Base-by-base conservation (phyloP, 2,888 invertebrate genomes). In the Alsophila aescularia region DNA sequence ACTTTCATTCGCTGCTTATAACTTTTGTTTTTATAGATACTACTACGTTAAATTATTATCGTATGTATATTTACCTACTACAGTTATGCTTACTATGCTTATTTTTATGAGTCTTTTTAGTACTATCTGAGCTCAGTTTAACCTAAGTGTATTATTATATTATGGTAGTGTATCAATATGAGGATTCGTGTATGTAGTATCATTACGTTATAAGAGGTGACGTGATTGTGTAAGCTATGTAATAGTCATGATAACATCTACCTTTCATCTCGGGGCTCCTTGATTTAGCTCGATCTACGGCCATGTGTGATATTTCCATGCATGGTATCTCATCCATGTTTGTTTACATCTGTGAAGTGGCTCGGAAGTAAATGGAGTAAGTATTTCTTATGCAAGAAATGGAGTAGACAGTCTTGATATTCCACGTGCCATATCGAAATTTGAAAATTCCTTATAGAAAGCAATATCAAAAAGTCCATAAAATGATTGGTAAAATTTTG, bases 241-340 rank as follows among this genome's bases (percentile, higher is more conserved):
- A 27, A 52, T 39, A 50, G 16, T 60, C 58, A 58, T 53, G 27
- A 36, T 87, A 87, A 88, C 87, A 88, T 89, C 88, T 89, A 88
- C 86, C 87, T 87, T 65, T 82, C 87, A 87, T 85, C 72, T 78
- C 67, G 62, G 52, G 73, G 58, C 50, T 50, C 40, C 52, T 49
- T 58, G 67, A 68, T 59, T 68, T 56, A 66, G 67, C 63, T 64
- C 55, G 55, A 55, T 29, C 24, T 48, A 21, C 39, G 48, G 32
- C 54, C 43, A 43, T 49, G 18, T 41, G 41, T 41, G 41, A 18
- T 35, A 44, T 35, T 45, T 45, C 27, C 45, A 44, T 55, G 49
- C 54, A 67, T 14, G 12, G 37, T 51, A 29, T 16, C 39, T 42
- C 42, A 49, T 12, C 41, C 51, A 40, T 47, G 41, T 53, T 21